Evolutionary conservation across 2,113 vertebrate genomes (phyloP), one percentile per base, ranked within the genome.

Genomic region (Embiotoca jacksoni): DNA sequence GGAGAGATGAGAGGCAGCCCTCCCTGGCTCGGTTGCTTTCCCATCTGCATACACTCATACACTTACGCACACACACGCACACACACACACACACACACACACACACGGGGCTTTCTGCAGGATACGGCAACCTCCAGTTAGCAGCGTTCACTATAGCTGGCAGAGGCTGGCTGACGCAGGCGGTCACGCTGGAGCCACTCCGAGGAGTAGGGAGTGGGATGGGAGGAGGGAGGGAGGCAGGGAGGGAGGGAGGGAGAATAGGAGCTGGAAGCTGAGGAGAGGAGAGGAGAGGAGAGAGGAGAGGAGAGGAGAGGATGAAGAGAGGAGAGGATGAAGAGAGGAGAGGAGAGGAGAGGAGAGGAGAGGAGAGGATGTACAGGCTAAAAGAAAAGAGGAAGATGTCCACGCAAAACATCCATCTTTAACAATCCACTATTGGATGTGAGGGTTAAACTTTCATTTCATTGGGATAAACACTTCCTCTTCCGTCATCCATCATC

Each of bases 1-100:
- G 50, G 15, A 52, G 78, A 75, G 92, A 91, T 83, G 90, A 82
- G 92, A 90, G 87, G 79, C 82, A 90, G 84, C 85, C 82, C 72
- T 88, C 85, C 78, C 91, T 88, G 87, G 90, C 79, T 91, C 90
- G 87, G 82, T 82, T 68, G 58, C 79, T 75, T 79, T 89, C 80
- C 82, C 89, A 90, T 91, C 84, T 87, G 84, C 71, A 58, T 80
- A 70, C 78, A 66, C 81, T 61, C 89, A 70, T 23, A 69, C 70
- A 77, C 69, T 39, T 23, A 61, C 82, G 64, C 53, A 50, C 50
- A 64, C 41, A 36, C 39, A 50, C 39, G 69, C 41, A 73, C 72
- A 65, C 56, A 78, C 35, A 30, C 52, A 33, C 74, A 58, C 63
- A 30, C 52, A 33, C 74, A 58, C 63, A 46, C 56, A 69, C 78